A percentile compares a stretch with the other conserved stretches of the same genome.
These are phyloP conservation scores for Autographa gamma DNA, from an alignment of 2,888 invertebrate species.

Conservation along the genomic window DNA sequence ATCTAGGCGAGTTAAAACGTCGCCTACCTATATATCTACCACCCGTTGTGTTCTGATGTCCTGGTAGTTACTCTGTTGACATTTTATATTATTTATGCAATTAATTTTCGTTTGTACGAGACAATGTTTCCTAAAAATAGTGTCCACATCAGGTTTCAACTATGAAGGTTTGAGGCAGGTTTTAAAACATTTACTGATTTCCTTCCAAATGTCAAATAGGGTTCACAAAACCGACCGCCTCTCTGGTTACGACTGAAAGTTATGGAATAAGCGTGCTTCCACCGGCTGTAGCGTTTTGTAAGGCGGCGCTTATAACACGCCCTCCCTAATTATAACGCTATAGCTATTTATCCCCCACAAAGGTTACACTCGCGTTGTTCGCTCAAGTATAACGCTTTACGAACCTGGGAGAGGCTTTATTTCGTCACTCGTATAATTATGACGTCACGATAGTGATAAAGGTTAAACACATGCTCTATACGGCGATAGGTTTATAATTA, in stretches of 20 bases:
- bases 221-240: conserved; percentile 12
- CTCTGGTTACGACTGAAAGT: conserved; percentile 22
- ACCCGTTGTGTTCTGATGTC: conserved; percentile 58
- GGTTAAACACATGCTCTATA: conserved; percentile 17
- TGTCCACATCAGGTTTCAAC: not conserved
- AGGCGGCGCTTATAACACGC: conserved; percentile 31
- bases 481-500: conserved; percentile 20
- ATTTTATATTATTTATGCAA: conserved; percentile 16
- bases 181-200: not conserved
- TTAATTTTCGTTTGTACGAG: not conserved
- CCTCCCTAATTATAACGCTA: conserved; percentile 45
- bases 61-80: conserved; percentile 54
- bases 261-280: conserved; percentile 29
- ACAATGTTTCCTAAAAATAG: not conserved
- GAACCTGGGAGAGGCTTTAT: conserved; percentile 49
- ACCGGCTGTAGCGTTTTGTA: conserved; percentile 37
- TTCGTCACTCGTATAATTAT: conserved; percentile 54
- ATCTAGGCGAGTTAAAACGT: conserved; percentile 43
- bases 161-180: not conserved
- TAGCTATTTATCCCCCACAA: conserved; percentile 51
- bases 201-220: not conserved
- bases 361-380: conserved; percentile 49
- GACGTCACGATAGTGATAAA: conserved; percentile 44
- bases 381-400: conserved; percentile 40
- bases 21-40: conserved; percentile 43